Base-by-base conservation (phyloP, 2,888 invertebrate species). In the Acronicta alni region DNA sequence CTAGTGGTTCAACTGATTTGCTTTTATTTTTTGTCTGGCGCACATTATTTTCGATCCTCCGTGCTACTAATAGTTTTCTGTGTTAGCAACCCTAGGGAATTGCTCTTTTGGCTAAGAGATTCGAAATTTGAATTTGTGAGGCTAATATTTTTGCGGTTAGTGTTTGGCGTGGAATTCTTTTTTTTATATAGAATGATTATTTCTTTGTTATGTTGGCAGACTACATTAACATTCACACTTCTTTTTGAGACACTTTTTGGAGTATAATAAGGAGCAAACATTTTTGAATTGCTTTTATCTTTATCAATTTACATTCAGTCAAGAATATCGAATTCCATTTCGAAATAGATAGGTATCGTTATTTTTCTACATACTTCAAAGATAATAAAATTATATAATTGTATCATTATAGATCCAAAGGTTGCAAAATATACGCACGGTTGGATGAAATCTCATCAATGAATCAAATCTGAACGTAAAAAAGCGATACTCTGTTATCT, bases 1-100 rank as follows among this genome's bases (percentile, higher is more conserved):
- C 81, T 54, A 52, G 84, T 76, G 89, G 75, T 51, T 71, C 63
- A 60, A 83, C 72, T 82, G 82, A 83, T 85, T 87, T 83, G 85
- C 84, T 86, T 83, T 82, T 79, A 80, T 69, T 75, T 79, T 81
- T 81, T 78, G 78, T 75, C 81, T 67, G 66, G 60, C 55, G 52
- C 48, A 30, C 52, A 67, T 77, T 68, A 72, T 61, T 70, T 78
- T 77, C 72, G 75, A 55, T 68, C 67, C 63, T 61, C 67, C 66
- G 75, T 71, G 72, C 72, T 45, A 43, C 72, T 82, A 83, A 86
- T 86, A 85, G 85, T 87, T 85, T 86, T 62, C 44, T 55, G 44
- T 32, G 26, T 26, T 70, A 51, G 43, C 42, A 46, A 45, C 70
- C 44, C 63, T 46, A 5, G 62, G 70, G 76, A 66, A 23, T 62